Evolutionary conservation across 2,888 invertebrate genomes (phyloP).

Genomic region (Diadegma fenestrale): DNA sequence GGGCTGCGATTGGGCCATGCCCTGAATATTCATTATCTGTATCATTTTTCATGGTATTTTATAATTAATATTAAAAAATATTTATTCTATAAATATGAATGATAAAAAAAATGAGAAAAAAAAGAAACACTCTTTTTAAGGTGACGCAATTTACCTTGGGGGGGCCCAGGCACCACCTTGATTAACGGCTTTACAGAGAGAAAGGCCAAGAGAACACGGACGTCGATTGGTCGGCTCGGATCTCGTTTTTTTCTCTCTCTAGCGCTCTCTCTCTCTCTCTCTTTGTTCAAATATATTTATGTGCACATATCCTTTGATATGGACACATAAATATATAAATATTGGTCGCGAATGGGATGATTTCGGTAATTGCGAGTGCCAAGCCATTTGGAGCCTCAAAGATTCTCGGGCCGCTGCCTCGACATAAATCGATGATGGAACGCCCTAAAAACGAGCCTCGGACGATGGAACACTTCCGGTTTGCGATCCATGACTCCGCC

Average conservation of each 20-base stretch:
- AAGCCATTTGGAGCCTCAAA: slow-evolving; percentile 79
- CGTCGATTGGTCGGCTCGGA: slow-evolving; percentile 83
- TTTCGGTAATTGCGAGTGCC: slow-evolving; percentile 31
- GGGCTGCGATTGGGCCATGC: background rate
- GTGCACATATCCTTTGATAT: slow-evolving; percentile 15
- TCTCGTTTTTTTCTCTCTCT: slow-evolving; percentile 47
- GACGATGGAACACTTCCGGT: slow-evolving; percentile 56
- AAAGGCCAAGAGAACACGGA: slow-evolving; percentile 79
- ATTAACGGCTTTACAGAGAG: slow-evolving; percentile 82
- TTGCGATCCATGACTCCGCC: slow-evolving; percentile 44
- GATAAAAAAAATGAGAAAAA: slow-evolving; percentile 79
- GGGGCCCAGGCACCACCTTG: slow-evolving; percentile 85
- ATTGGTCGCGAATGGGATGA: slow-evolving; percentile 42
- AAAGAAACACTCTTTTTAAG: slow-evolving; percentile 85
- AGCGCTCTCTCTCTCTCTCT: slow-evolving; percentile 21
- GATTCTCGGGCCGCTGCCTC: slow-evolving; percentile 81
- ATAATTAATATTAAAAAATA: slow-evolving; percentile 65
- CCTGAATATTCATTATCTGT: background rate
- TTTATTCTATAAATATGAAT: slow-evolving; percentile 70
- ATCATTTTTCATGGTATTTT: slow-evolving; percentile 6
- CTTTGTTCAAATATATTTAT: slow-evolving; percentile 3
- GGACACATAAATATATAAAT: slow-evolving; percentile 1
- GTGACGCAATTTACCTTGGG: slow-evolving; percentile 85
- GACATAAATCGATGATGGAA: slow-evolving; percentile 75
- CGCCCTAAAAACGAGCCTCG: slow-evolving; percentile 77